Base-by-base conservation (phyloP, 2,113 vertebrate species). In the Myodes glareolus region DNA sequence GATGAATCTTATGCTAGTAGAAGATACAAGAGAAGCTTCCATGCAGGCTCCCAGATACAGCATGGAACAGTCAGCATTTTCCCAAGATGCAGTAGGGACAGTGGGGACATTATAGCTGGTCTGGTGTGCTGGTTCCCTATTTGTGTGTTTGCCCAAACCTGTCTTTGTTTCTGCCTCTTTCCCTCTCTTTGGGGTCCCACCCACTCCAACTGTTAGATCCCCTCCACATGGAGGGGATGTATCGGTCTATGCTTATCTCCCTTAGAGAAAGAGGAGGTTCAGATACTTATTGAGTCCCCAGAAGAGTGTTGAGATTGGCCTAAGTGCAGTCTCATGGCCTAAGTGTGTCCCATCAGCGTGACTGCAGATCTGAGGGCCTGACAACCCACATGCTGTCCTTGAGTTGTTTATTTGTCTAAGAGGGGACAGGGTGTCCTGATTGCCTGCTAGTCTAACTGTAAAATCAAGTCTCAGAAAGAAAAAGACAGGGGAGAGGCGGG, bases 31-130 rank as follows among this genome's bases (percentile, higher is more conserved):
- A 3, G 21, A 45, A 33, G 7, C 27, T 2, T 65, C 68, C 0
- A 0, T 1, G 7, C 0, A 0, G 0, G 70, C n/a, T 63, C 3
- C 0, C 1, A 1, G 55, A 11, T 1, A 13, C 12, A 45, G 61
- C 29, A 9, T 52, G 55, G n/a, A 14, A 8, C 14, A 31, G 61
- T 2, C 1, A 14, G n/a, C 4, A 31, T 50, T 63, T 52, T 9
- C 42, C 14, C 31, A 21, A 47, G 39, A 27, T 29, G 14, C 45
- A 14, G 23, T 11, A 4, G 36, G 52, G 3, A 29, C 14, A 31
- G n/a, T 72, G 33, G 3, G 31, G 23, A 7, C 23, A 7, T 78
- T 29, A 4, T 36, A 16, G 50, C 7, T 61, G n/a, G 2, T 31
- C 39, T 7, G 7, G 27, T 25, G n/a, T 6, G 25, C 36, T 3